These are phyloP conservation scores for Elaphurus davidianus DNA, from an alignment of 2,113 vertebrate species.

Conservation along the genomic window DNA sequence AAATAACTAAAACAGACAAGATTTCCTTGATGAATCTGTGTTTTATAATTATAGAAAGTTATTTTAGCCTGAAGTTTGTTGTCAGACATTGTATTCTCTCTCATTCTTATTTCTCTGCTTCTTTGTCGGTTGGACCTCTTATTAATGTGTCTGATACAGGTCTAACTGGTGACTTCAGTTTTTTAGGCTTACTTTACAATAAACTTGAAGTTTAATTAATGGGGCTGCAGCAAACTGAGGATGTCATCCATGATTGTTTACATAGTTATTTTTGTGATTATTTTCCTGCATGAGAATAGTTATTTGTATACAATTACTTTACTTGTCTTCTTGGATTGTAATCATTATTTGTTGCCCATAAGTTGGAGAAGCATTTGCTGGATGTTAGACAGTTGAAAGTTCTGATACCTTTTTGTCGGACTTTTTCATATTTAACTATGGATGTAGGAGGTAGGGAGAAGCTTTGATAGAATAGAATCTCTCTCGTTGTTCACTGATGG, in stretches of 20 bases:
- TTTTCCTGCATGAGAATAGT: neutral
- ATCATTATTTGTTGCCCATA: neutral
- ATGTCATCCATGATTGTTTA: neutral
- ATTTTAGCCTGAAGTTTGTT: neutral
- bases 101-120: neutral
- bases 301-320: neutral
- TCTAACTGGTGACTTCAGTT: neutral
- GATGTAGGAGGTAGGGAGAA: neutral
- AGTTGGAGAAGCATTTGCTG: neutral
- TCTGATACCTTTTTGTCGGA: neutral
- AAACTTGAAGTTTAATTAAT: neutral
- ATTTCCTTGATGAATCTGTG: neutral
- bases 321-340: neutral
- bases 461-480: neutral
- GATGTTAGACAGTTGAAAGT: neutral
- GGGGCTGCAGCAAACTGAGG: neutral
- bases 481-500: neutral
- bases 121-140: neutral
- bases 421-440: neutral
- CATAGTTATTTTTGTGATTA: neutral
- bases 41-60: neutral
- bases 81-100: neutral
- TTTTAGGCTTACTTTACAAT: neutral
- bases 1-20: neutral
- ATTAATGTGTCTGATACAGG: neutral